Evolutionary conservation across 1,140 invertebrate genomes (phyloP), one percentile per base, ranked within the genome.

Genomic region (Leucophenga varia): DNA sequence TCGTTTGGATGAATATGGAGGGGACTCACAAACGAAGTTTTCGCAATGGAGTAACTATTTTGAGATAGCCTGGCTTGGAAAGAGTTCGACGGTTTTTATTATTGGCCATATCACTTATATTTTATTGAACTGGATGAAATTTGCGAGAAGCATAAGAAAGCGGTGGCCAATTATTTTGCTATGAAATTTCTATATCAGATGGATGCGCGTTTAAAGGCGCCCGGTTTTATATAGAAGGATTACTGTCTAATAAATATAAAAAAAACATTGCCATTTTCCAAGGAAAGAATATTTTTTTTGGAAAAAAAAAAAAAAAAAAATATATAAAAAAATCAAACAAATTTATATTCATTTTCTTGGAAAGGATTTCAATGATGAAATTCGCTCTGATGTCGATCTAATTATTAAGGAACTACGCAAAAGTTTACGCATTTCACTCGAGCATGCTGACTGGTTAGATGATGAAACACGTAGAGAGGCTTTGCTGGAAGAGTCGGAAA

Each of bases 401-500:
- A 37, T 52, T 5, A 38, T 52, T 16, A 37, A 38, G 13, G 49
- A 52, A 17, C 86, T 90, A 14, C 71, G 81, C 32, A 55, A 77
- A 9, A 81, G 86, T 41, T 81, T 82, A 46, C 49, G 76, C 8
- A 70, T 77, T 39, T 79, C 86, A 12, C 60, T 89, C 0, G 72
- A 80, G 22, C 76, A 80, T 50, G 79, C 83, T 14, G 79, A 84
- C 28, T 88, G 86, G 86, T 86, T 88, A 81, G 86, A 88, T 57
- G 74, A 80, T 9, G 72, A 78, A 34, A 87, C 86, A 2, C 77
- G 75, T 52, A 65, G 61, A 46, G 76, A 76, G 37, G 82, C 82
- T 16, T 47, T 80, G 34, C 76, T 80, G 2, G 83, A 84, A 67
- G 76, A 78, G 2, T 68, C 72, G 21, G 73, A 77, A 1, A 83